Conservation (phyloP, 1,140 invertebrate species). For the Physella acuta region DNA sequence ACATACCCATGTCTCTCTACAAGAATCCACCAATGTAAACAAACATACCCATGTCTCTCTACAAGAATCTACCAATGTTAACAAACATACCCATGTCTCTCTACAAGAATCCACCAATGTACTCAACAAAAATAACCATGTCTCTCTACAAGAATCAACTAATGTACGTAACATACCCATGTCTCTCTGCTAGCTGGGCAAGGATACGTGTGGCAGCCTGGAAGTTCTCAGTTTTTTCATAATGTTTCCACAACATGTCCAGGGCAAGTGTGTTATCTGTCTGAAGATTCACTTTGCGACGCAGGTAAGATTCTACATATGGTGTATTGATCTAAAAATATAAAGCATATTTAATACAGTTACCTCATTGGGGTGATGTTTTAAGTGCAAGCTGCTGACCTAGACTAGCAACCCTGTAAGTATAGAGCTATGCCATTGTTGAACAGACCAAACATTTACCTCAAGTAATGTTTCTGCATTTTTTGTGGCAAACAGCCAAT, state of each 20-base stretch:
- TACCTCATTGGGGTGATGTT: too few relatives aligned
- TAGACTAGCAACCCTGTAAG: too few relatives aligned
- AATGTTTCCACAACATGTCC: slow-evolving; percentile 93
- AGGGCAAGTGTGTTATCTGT: slow-evolving; percentile 66
- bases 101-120: background rate
- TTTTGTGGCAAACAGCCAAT: slow-evolving; percentile 85
- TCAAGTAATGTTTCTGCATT: slow-evolving; percentile 77
- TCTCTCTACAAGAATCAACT: background rate
- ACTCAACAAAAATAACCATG: background rate
- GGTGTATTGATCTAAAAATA: slow-evolving; percentile 66
- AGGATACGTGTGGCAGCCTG: slow-evolving; percentile 89
- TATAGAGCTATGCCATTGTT: too few relatives aligned
- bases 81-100: too few relatives aligned
- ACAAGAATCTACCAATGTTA: too few relatives aligned
- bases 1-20: too few relatives aligned
- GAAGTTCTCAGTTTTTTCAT: slow-evolving; percentile 89
- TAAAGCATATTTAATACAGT: too few relatives aligned
- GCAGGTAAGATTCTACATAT: slow-evolving; percentile 81
- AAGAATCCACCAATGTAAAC: too few relatives aligned
- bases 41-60: too few relatives aligned
- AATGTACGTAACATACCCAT: slow-evolving; percentile 69
- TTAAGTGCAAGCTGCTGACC: too few relatives aligned
- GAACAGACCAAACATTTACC: slow-evolving; percentile 61
- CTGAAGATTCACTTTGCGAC: slow-evolving; percentile 62
- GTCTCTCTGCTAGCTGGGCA: slow-evolving; percentile 80